Evolutionary conservation across 1,140 invertebrate species (phyloP).

Genomic region (Drosophila littoralis): DNA sequence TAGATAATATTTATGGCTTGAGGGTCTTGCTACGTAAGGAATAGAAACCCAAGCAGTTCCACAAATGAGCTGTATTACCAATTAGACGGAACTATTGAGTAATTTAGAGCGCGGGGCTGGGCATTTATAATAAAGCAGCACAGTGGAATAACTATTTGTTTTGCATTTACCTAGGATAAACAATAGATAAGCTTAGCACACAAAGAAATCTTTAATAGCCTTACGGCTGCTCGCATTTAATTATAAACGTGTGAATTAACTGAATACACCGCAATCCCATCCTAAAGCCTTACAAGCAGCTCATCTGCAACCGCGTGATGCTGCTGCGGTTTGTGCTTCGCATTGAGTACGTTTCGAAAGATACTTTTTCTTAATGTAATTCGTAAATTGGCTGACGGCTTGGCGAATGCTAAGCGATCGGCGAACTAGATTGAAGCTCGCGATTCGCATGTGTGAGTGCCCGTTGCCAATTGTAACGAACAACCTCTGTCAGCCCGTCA

Average conservation of each 20-base stretch:
- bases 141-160: neutral
- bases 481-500: conserved; percentile 6
- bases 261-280: conserved; percentile 23
- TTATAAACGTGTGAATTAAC: conserved; percentile 29
- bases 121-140: neutral
- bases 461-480: neutral
- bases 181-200: conserved; percentile 28
- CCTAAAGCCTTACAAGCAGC: conserved; percentile 1
- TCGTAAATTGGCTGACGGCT: conserved; percentile 10
- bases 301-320: conserved; percentile 21
- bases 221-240: conserved; percentile 9
- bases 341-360: conserved; percentile 1
- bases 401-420: conserved; percentile 16
- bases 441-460: too few species aligned
- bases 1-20: neutral
- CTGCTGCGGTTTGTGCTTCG: conserved; percentile 4
- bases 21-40: neutral
- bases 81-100: neutral
- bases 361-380: neutral
- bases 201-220: neutral
- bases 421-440: neutral
- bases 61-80: neutral
- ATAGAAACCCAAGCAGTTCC: neutral
- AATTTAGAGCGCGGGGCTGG: neutral
- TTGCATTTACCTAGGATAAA: conserved; percentile 18